Evolutionary conservation across 2,113 vertebrate genomes (phyloP).

Genomic region (Scortum barcoo): DNA sequence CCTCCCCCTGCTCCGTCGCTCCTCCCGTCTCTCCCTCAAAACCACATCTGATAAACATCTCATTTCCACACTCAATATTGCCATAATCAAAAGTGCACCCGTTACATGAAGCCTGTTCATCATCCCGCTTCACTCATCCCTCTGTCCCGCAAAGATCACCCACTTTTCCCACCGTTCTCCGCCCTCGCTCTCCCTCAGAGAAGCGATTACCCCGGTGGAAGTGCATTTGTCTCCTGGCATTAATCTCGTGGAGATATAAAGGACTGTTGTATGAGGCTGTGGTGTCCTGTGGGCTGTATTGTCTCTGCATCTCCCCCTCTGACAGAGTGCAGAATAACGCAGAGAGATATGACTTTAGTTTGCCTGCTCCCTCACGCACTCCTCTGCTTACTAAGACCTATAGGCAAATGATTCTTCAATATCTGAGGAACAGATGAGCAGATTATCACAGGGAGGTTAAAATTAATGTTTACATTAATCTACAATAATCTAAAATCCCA

Average conservation of each 20-base stretch:
- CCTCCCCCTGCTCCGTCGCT: conserved; percentile 75
- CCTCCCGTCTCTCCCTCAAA: conserved; percentile 85
- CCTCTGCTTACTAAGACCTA: conserved; percentile 54
- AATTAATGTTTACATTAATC: conserved; percentile 77
- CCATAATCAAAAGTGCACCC: conserved; percentile 87
- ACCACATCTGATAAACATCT: conserved; percentile 87
- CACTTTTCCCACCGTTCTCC: conserved; percentile 44
- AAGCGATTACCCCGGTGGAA: conserved; percentile 72
- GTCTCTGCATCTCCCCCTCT: conserved; percentile 71
- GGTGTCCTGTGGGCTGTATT: conserved; percentile 74
- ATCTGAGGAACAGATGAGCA: conserved; percentile 66
- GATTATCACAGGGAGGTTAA: conserved; percentile 66
- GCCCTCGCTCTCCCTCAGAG: conserved; percentile 57
- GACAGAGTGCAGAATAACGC: conserved; percentile 73
- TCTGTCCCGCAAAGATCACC: conserved; percentile 43
- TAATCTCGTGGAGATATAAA: conserved; percentile 74
- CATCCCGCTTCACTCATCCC: conserved; percentile 83
- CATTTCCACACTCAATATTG: conserved; percentile 88
- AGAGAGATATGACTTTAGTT: conserved; percentile 77
- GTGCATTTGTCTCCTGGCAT: conserved; percentile 71
- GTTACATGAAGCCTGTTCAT: conserved; percentile 86
- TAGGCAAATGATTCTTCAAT: conserved; percentile 67
- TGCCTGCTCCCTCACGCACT: conserved; percentile 52
- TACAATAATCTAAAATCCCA: conserved; percentile 72
- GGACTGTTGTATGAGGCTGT: conserved; percentile 69